Base-by-base conservation (phyloP, 2,113 vertebrate species). In the Myrmecobius fasciatus region DNA sequence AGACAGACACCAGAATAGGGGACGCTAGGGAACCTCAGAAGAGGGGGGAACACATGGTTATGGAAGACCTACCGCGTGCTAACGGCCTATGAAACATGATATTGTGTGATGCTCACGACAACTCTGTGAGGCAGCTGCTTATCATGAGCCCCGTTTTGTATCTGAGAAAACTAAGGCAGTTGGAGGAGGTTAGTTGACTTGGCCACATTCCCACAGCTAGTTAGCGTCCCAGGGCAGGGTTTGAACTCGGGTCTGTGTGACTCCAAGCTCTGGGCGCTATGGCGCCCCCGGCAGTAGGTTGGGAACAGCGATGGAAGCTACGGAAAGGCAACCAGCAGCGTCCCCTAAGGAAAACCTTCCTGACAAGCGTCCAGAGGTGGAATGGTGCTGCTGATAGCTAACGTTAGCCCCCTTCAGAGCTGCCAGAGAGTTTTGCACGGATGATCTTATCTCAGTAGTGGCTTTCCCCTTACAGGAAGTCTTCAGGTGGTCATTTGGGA, bases 1-100 rank as follows among this genome's bases (percentile, higher is more conserved):
- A 98, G 95, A 91, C 8, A 90, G 6, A 93, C n/a, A 93, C 88
- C 53, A 54, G 90, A 8, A 14, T 92, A 90, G 52, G 54, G 56
- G n/a, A 53, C n/a, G 31, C 26, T 5, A 67, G 56, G 12, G 56
- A 60, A 31, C 2, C 10, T 60, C 11, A 31, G 10, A 12, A 26
- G 28, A 8, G 11, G 56, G 54, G 26, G 54, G 26, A 28, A 31
- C 28, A 67, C 31, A 31, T 26, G 31, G 28, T 56, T 56, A 56
- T 31, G 11, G 11, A 56, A 12, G 17, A 75, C 67, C 17, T 75
- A 20, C 36, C n/a, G 36, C 7, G 17, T 36, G 60, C 31, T 10
- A 28, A 10, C 26, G 49, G 11, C 31, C 31, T 67, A 36, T 14
- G 28, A 67, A 36, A 36, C 12, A 31, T 31, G 28, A 31, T 60